Base-by-base conservation (phyloP, 2,888 invertebrate species). In the Temnothorax rugatulus region DNA sequence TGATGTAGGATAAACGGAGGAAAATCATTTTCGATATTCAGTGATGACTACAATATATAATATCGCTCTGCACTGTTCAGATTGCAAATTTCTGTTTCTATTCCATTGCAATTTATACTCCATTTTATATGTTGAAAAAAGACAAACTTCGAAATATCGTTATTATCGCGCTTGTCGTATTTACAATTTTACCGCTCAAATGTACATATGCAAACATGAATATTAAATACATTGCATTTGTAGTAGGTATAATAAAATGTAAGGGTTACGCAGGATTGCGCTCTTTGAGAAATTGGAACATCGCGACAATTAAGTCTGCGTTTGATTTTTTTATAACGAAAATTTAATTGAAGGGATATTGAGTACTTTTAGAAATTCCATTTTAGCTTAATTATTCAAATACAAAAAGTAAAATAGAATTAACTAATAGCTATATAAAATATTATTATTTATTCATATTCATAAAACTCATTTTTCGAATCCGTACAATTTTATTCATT, bases 11-110 rank as follows among this genome's bases (percentile, higher is more conserved):
- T 79, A 79, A 59, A 59, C 69, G 34, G 52, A 25, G 47, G 59
- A 81, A 71, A 52, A 71, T 71, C 34, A 71, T 81, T 81, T 61
- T 38, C 59, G 38, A 47, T 71, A 71, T 61, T 61, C 59, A 50
- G 13, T 50, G 34, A 47, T 15, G 69, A 18, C 21, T 21, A 15
- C 18, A 29, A 38, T 54, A 61, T 38, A 71, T 61, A 25, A 81
- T 47, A 59, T 47, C 15, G 13, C 1, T 44, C 25, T 38, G 38
- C 18, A n/a, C 47, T 59, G 38, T 50, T 61, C 61, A 59, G 21
- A 71, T 61, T 69, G 76, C 25, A 76, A 76, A 76, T 64, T 76
- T 52, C 52, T 47, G 38, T 59, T 69, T 47, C 54, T 57, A 29
- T 66, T 44, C 25, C 47, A 38, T 38, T 81, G 59, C 47, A 81